A percentile compares a stretch with the other conserved stretches of the same genome.
Conservation (phyloP, 2,797 vertebrate species). For the Acestrorhynchus altus region DNA sequence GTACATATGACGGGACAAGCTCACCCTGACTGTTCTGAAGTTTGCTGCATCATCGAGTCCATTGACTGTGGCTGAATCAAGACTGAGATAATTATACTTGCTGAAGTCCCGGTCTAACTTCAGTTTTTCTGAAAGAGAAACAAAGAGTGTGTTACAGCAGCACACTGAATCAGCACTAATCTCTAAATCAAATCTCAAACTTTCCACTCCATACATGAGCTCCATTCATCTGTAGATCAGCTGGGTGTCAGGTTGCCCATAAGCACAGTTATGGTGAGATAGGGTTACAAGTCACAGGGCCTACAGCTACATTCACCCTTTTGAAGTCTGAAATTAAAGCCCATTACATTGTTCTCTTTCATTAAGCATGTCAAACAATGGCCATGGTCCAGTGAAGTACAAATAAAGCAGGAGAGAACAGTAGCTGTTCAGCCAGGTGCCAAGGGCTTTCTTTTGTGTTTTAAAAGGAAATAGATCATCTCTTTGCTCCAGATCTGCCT, state of each 20-base stretch:
- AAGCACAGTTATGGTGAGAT: slow-evolving; percentile 61
- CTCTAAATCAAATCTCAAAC: background rate
- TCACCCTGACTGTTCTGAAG: slow-evolving; percentile 94
- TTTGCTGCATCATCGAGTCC: slow-evolving; percentile 93
- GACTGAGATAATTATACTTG: slow-evolving; percentile 96
- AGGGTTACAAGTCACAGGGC: slow-evolving; percentile 68
- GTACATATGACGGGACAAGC: slow-evolving; percentile 49
- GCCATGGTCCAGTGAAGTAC: slow-evolving; percentile 46
- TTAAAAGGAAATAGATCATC: background rate
- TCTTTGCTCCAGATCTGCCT: slow-evolving; percentile 43
- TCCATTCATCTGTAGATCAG: slow-evolving; percentile 4
- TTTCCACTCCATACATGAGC: slow-evolving; percentile 2
- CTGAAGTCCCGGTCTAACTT: slow-evolving; percentile 93
- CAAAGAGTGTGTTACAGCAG: background rate
- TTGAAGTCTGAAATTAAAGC: slow-evolving; percentile 61
- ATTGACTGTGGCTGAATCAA: slow-evolving; percentile 91
- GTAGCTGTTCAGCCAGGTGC: slow-evolving; percentile 1
- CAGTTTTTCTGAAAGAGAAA: slow-evolving; percentile 82
- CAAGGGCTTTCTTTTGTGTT: background rate
- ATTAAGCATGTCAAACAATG: slow-evolving; percentile 70
- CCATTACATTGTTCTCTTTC: slow-evolving; percentile 63
- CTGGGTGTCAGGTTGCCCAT: slow-evolving; percentile 55
- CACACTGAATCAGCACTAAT: background rate
- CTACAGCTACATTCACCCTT: slow-evolving; percentile 59
- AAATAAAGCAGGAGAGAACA: slow-evolving; percentile 57